A percentile compares a stretch with the other conserved stretches of the same genome.
Evolutionary conservation across 2,113 vertebrate species (phyloP).

Genomic region (Podilymbus podiceps): DNA sequence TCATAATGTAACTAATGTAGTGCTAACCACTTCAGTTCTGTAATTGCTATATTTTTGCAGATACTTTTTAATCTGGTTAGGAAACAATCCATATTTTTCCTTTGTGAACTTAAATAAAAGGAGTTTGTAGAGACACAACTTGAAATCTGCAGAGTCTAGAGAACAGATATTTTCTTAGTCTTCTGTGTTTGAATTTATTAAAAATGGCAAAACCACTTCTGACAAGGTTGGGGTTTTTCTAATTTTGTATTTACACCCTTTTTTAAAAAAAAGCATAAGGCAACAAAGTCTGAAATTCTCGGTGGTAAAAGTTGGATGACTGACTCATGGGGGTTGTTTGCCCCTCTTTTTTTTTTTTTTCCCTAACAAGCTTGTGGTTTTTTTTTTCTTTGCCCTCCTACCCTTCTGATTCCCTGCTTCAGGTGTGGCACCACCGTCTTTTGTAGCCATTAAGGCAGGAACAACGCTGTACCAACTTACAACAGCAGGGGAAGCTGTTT

Average conservation of each 20-base stretch:
- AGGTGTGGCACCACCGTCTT: constrained; percentile 96
- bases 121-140: neutral
- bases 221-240: neutral
- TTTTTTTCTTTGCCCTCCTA: neutral
- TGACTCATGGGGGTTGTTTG: neutral
- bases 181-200: neutral
- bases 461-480: constrained; percentile 97
- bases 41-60: neutral
- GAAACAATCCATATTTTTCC: neutral
- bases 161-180: neutral
- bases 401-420: neutral
- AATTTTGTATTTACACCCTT: neutral
- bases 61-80: neutral
- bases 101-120: neutral
- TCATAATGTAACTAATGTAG: neutral
- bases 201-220: neutral
- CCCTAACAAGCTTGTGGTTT: neutral
- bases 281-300: neutral
- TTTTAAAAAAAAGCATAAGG: neutral
- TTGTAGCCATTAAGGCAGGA: constrained; percentile 97
- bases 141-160: neutral
- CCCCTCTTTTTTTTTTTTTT: neutral
- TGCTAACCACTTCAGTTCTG: neutral
- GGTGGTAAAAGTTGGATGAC: neutral
- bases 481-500: constrained; percentile 96